These are phyloP conservation scores for Phrixothrix hirtus DNA, from an alignment of 2,888 invertebrate genomes.

Conservation along the genomic window DNA sequence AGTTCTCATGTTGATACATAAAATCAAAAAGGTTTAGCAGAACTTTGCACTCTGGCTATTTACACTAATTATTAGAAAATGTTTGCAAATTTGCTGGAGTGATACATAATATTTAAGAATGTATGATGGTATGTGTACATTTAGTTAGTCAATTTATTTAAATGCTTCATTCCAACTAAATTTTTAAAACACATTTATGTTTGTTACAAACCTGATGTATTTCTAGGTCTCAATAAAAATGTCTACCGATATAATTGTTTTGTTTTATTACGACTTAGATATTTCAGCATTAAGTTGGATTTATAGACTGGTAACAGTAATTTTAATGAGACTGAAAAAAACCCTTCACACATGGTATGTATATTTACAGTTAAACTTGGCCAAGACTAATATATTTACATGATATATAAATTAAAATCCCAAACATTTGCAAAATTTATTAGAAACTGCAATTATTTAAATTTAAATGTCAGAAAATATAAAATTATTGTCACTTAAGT, in stretches of 20 bases:
- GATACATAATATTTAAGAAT: slow-evolving; percentile 18
- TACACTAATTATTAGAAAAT: slow-evolving; percentile 14
- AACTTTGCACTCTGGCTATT: slow-evolving; percentile 18
- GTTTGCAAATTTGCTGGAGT: slow-evolving; percentile 17
- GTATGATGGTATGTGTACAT: slow-evolving; percentile 18
- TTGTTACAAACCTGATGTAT: slow-evolving; percentile 17
- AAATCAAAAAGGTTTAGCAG: slow-evolving; percentile 13
- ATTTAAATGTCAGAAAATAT: too few species aligned
- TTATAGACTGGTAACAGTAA: too few species aligned
- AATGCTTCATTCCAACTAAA: slow-evolving; percentile 26
- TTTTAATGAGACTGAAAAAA: too few species aligned
- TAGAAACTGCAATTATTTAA: too few species aligned
- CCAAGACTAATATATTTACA: too few species aligned
- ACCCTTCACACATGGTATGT: too few species aligned
- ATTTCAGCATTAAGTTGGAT: too few species aligned
- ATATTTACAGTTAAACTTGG: too few species aligned
- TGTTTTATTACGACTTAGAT: too few species aligned
- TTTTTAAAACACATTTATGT: slow-evolving; percentile 17
- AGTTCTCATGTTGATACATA: slow-evolving; percentile 4
- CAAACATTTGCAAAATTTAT: too few species aligned
- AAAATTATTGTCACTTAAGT: too few species aligned
- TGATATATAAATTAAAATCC: too few species aligned
- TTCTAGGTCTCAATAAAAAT: slow-evolving; percentile 15
- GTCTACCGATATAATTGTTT: slow-evolving; percentile 2
- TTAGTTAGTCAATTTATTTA: slow-evolving; percentile 29